Evolutionary conservation across 2,797 vertebrate genomes (phyloP), one percentile per base, ranked within the genome.

Genomic region (Mormyrus proboscirostris): DNA sequence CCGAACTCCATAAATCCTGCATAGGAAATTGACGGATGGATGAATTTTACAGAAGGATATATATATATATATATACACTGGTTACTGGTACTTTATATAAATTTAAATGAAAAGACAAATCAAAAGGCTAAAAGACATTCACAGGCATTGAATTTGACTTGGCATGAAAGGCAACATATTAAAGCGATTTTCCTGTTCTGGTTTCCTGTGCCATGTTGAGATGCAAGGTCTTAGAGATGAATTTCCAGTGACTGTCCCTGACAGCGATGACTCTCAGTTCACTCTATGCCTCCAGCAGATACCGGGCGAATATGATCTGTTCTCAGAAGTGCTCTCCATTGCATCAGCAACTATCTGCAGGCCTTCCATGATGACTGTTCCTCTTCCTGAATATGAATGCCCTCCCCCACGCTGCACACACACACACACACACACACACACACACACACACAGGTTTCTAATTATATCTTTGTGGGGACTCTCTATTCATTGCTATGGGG

Each of bases 311-410:
- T 79, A 19, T 16, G 29, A 83, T 83, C 50, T 57, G 53, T 57
- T 89, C 50, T 83, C 88, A 84, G 7, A 79, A 88, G 82, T 44
- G 55, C 47, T 33, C 14, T 86, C 14, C 47, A 69, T 49, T 86
- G 57, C 9, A 82, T 62, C 59, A 85, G 41, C 19, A 62, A 38
- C 88, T 38, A 44, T 51, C 88, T 86, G 29, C 44, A 50, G 83
- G 51, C 22, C 57, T 55, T 59, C 49, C 47, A 69, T 65, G 38
- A 86, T 89, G 83, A 79, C 79, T 50, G 8, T 49, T 73, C 82
- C 82, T 38, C 88, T 89, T 59, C 41, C 88, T 50, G 53, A 55
- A 85, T 62, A 89, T 59, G 9, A 87, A 89, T 89, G 47, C 79
- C 41, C 84, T 88, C 76, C 1, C 62, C 25, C 25, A 86, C 2